These are phyloP conservation scores for Campylomormyrus numenius DNA, from an alignment of 2,113 vertebrate species.

Conservation along the genomic window DNA sequence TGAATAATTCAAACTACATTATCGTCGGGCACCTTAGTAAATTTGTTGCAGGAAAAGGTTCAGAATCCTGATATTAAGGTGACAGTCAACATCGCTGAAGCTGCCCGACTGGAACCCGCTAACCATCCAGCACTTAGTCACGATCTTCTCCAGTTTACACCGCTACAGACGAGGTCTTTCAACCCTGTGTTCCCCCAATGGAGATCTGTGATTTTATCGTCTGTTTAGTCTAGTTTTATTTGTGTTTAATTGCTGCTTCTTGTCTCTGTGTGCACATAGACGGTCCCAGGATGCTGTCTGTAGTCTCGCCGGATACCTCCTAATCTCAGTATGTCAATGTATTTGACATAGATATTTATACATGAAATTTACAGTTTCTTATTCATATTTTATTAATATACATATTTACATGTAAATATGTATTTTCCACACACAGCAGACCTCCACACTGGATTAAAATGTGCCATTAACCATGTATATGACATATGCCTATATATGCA, in stretches of 20 bases:
- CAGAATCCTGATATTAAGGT: neutral
- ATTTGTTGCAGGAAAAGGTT: neutral
- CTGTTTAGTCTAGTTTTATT: slow-evolving; percentile 38
- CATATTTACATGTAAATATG: slow-evolving; percentile 41
- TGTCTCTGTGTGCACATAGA: slow-evolving; percentile 40
- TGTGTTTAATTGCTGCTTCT: slow-evolving; percentile 39
- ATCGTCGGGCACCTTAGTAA: neutral
- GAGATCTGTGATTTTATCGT: slow-evolving; percentile 41
- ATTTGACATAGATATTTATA: slow-evolving; percentile 47
- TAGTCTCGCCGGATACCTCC: slow-evolving; percentile 51
- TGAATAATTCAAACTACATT: neutral
- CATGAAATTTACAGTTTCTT: slow-evolving; percentile 35
- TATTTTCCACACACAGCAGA: slow-evolving; percentile 40
- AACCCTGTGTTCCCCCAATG: slow-evolving; percentile 6
- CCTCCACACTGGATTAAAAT: slow-evolving; percentile 64
- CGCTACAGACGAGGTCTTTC: neutral
- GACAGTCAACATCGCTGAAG: neutral
- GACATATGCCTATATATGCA: slow-evolving; percentile 21
- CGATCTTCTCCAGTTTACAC: neutral
- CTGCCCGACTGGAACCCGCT: neutral
- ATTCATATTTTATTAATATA: slow-evolving; percentile 30
- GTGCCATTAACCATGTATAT: slow-evolving; percentile 60
- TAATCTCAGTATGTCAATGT: slow-evolving; percentile 36
- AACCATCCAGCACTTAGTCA: neutral
- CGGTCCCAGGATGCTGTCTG: slow-evolving; percentile 49